phyloP scores from a whole-genome alignment of 2,797 vertebrate genomes.

The Falco concolor region DNA sequence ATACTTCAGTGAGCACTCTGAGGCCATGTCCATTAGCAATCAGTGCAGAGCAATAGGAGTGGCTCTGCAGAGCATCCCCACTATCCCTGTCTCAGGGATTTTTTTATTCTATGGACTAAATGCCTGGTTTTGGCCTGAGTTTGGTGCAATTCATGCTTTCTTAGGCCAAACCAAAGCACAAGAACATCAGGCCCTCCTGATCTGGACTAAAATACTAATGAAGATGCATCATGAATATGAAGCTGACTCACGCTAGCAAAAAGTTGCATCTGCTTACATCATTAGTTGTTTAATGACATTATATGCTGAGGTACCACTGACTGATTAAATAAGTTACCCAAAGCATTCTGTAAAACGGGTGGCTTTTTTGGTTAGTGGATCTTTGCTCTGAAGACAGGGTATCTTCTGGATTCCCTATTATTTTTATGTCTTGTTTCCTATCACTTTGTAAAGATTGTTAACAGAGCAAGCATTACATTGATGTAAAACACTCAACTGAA shows the following conservation, averaged over 20 bases:
- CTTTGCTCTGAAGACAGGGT: background rate
- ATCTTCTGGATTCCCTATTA: background rate
- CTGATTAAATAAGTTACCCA: background rate
- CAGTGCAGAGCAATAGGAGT: background rate
- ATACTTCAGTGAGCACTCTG: background rate
- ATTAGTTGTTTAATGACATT: background rate
- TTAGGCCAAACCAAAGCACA: background rate
- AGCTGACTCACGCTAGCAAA: background rate
- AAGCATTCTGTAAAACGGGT: background rate
- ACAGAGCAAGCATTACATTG: background rate
- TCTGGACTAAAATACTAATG: background rate
- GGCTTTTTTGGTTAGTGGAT: background rate
- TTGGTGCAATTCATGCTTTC: background rate
- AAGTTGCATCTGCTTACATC: background rate
- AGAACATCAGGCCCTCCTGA: background rate
- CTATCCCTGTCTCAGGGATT: no score
- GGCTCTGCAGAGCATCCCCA: background rate
- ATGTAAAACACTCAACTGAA: background rate
- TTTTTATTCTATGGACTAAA: background rate
- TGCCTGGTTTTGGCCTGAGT: background rate
- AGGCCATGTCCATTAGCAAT: fast-evolving
- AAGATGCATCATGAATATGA: background rate
- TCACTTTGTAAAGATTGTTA: background rate
- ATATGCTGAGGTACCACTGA: background rate
- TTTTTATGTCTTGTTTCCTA: background rate